Evolutionary conservation across 2,797 vertebrate genomes (phyloP), one percentile per base, ranked within the genome.

Genomic region (Halcyon badia): DNA sequence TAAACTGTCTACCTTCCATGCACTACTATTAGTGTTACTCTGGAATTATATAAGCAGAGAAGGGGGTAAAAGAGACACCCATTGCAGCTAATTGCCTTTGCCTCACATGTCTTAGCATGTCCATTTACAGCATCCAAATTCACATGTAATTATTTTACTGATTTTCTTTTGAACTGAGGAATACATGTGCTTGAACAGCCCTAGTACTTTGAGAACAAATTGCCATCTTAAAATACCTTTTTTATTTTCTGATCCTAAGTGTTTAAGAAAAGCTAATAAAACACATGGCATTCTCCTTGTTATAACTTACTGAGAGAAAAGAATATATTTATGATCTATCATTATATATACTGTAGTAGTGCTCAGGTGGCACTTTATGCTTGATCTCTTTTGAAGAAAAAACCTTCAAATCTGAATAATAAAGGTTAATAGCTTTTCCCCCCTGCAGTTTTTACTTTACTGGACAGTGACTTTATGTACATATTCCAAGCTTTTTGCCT

Each of bases 281-380:
- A 58, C 26, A 42, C 0, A 0, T 35, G 15, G 5, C 15, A 22
- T 72, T 65, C n/a, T 66, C 48, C 24, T 58, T 76, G 3, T 64
- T 84, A 42, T 14, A 80, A 49, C 12, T 49, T 60, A 51, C 0
- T 60, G 26, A 3, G 4, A 41, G 11, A 77, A 69, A 81, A 48
- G 33, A 61, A 61, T 60, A 5, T 22, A 42, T 66, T 48, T 71
- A 37, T 31, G 48, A 51, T 69, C 24, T 69, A 12, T 41, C 9
- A 19, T 33, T 77, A 19, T 30, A 19, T 9, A 15, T 44, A 15
- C 11, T 60, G 35, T 5, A 3, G 19, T 37, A 66, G 9, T n/a
- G 19, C 33, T 88, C 16, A 65, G 30, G 6, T 44, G 25, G 39
- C n/a, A 33, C 10, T 25, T 77, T 69, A 25, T 39, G 14, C 26